phyloP scores from a whole-genome alignment of 1,140 invertebrate species.

The Anoplophora glabripennis region DNA sequence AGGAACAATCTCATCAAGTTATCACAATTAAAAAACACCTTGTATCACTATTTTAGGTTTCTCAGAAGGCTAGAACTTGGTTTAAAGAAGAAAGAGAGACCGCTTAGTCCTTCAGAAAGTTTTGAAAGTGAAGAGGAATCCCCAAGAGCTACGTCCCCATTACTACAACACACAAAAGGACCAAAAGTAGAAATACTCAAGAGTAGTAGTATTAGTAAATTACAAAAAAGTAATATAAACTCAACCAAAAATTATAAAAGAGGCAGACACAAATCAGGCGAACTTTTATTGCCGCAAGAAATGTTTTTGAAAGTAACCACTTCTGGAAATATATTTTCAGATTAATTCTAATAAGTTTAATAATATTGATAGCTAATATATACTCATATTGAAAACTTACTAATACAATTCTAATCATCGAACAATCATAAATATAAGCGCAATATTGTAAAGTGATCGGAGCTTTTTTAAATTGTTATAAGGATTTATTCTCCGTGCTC shows the following conservation, averaged over 20 bases:
- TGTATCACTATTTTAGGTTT: conserved; percentile 47
- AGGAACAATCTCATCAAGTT: no score
- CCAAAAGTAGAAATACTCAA: conserved; percentile 48
- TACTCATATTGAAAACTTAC: neutral
- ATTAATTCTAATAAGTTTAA: conserved; percentile 10
- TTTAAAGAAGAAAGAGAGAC: conserved; percentile 57
- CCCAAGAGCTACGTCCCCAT: conserved; percentile 56
- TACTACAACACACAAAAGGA: conserved; percentile 48
- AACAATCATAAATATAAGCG: conserved; percentile 38
- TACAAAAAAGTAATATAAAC: conserved; percentile 37
- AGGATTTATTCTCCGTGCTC: neutral
- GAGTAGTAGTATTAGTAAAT: conserved; percentile 51
- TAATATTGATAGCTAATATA: neutral
- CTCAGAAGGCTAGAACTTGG: conserved; percentile 59
- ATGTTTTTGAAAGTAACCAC: conserved; percentile 42
- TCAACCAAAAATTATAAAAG: conserved; percentile 25
- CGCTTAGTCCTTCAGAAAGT: conserved; percentile 52
- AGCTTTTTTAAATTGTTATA: conserved; percentile 12
- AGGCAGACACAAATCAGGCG: conserved; percentile 35
- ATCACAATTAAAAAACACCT: no score
- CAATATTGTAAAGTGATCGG: conserved; percentile 31
- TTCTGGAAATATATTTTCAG: conserved; percentile 45
- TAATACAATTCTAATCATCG: conserved; percentile 40
- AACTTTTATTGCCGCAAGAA: conserved; percentile 36
- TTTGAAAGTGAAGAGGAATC: conserved; percentile 60